These are phyloP conservation scores for Okamejei kenojei DNA, from an alignment of 2,797 vertebrate genomes.

Conservation along the genomic window DNA sequence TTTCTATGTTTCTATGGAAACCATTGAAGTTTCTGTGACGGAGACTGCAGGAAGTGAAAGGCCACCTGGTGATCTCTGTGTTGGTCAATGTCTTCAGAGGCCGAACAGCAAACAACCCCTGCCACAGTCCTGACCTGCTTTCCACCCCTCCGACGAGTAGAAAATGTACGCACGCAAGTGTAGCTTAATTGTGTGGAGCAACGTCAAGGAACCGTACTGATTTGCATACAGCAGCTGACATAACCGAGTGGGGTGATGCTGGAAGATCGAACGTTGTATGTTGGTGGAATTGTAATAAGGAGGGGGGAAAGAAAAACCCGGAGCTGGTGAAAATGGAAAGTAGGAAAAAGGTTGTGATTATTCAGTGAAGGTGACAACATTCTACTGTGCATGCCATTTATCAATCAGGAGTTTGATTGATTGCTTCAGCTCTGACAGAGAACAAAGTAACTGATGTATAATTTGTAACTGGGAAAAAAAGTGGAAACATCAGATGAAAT, in stretches of 20 bases:
- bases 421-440: not conserved
- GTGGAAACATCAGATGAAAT: not conserved
- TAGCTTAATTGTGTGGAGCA: not conserved
- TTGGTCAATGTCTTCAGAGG: not conserved
- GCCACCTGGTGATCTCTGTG: no score
- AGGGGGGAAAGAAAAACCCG: not conserved
- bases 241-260: not conserved
- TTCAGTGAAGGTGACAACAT: not conserved
- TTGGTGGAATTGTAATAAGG: not conserved
- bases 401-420: slow-evolving; percentile 3
- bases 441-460: slow-evolving; percentile 32
- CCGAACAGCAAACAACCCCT: not conserved
- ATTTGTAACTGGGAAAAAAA: not conserved
- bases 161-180: not conserved
- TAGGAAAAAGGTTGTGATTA: slow-evolving; percentile 17
- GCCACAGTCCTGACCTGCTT: not conserved
- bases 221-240: not conserved
- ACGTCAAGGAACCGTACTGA: not conserved
- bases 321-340: not conserved
- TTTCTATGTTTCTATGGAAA: no score
- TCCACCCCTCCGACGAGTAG: not conserved
- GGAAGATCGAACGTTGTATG: not conserved
- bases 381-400: not conserved
- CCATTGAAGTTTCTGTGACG: not conserved
- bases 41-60: no score